Conservation (phyloP, 2,113 vertebrate genomes). For the Ameiurus melas region DNA sequence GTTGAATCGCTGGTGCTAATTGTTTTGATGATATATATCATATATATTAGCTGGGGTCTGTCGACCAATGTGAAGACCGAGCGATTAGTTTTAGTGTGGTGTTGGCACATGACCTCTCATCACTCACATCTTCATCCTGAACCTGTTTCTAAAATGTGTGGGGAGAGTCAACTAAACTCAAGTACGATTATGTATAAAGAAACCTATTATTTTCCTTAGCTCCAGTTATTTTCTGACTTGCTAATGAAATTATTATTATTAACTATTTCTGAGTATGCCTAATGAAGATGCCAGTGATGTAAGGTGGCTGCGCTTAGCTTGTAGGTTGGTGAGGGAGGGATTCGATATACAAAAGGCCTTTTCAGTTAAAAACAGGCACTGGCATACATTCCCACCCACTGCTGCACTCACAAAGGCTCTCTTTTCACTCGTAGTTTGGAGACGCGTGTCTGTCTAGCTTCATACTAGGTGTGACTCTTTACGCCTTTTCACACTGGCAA, state of each 20-base stretch:
- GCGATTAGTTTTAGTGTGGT: neutral
- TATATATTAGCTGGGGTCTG: neutral
- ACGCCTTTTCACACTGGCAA: neutral
- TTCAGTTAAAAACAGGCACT: conserved; percentile 52
- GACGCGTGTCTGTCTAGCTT: conserved; percentile 22
- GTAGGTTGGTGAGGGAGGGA: conserved; percentile 23
- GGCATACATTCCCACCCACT: conserved; percentile 21
- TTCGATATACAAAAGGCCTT: conserved; percentile 61
- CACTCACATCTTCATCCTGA: neutral
- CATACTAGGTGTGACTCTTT: conserved; percentile 28
- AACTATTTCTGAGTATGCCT: too few relatives aligned
- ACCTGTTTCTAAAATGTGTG: neutral
- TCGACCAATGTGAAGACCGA: neutral
- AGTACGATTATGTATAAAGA: neutral
- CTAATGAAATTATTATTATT: too few relatives aligned
- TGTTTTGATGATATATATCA: neutral
- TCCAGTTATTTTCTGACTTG: neutral
- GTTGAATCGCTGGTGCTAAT: too few relatives aligned
- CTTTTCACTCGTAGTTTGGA: conserved; percentile 46
- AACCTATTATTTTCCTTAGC: neutral
- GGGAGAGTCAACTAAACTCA: neutral
- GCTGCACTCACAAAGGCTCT: conserved; percentile 29
- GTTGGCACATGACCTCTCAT: neutral
- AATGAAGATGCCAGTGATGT: neutral
- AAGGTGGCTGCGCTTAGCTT: conserved; percentile 1